These are phyloP conservation scores for Monodelphis domestica DNA, from an alignment of 2,797 vertebrate species.

Conservation along the genomic window DNA sequence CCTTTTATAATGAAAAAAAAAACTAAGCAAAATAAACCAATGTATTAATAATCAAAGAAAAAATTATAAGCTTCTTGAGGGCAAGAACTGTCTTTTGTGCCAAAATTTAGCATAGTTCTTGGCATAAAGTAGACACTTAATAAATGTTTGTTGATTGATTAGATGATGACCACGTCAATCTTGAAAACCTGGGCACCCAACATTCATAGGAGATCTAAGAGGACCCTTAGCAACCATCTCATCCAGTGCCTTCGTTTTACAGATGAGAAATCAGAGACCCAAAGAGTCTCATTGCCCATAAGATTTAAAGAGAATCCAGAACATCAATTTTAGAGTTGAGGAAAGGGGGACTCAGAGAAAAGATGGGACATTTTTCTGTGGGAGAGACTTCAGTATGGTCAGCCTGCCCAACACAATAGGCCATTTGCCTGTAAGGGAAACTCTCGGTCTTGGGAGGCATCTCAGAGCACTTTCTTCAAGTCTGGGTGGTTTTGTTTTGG, in stretches of 20 bases:
- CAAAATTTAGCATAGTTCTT: background rate
- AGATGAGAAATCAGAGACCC: background rate
- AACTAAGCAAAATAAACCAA: no score
- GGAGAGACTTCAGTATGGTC: background rate
- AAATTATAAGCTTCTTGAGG: background rate
- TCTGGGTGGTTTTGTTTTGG: background rate
- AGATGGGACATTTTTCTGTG: background rate
- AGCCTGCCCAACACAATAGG: no score
- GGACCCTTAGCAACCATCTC: background rate
- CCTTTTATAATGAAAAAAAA: no score
- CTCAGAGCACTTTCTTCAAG: background rate
- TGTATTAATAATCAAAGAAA: no score
- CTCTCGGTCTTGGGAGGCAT: background rate
- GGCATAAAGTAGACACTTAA: background rate
- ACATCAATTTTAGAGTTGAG: background rate
- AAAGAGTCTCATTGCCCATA: background rate
- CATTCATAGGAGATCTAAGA: background rate
- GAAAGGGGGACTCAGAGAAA: background rate
- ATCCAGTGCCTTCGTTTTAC: background rate
- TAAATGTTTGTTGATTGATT: background rate
- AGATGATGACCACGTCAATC: background rate
- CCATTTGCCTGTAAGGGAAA: background rate
- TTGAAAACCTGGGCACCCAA: background rate
- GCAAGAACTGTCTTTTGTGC: background rate
- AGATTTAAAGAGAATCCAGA: background rate